These are phyloP conservation scores for Falcunculus frontatus DNA, from an alignment of 2,113 vertebrate genomes.

Conservation along the genomic window DNA sequence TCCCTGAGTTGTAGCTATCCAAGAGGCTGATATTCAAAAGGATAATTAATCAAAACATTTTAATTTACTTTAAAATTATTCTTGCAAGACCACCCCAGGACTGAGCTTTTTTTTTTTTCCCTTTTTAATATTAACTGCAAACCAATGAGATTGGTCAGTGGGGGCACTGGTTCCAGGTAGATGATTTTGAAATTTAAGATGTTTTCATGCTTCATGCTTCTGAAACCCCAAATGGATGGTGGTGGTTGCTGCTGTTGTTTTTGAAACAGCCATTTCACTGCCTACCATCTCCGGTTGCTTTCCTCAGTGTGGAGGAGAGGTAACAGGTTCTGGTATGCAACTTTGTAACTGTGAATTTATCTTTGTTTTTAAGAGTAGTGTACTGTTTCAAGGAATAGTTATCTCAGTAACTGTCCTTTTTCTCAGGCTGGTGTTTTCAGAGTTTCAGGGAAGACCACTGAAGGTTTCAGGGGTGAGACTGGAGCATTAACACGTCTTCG, in stretches of 20 bases:
- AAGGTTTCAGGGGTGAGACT: neutral
- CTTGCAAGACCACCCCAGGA: neutral
- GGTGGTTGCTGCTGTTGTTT: neutral
- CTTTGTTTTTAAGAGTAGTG: neutral
- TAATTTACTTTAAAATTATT: neutral
- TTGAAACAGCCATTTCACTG: neutral
- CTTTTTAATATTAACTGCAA: neutral
- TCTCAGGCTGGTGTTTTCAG: neutral
- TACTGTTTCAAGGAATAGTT: neutral
- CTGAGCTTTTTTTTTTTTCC: neutral
- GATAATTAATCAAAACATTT: neutral
- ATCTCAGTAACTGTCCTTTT: neutral
- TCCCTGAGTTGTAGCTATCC: neutral
- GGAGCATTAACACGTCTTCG: neutral
- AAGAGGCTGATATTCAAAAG: neutral
- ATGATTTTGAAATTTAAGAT: neutral
- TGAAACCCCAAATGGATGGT: neutral
- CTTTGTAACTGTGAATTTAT: neutral
- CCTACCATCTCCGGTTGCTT: neutral
- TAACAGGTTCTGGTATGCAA: neutral
- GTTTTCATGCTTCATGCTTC: neutral
- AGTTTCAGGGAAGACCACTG: neutral
- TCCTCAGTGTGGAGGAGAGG: neutral
- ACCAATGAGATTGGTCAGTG: neutral
- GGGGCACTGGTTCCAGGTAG: neutral